These are phyloP conservation scores for Trichacis sp. DNA, from an alignment of 2,888 invertebrate species.

Conservation along the genomic window DNA sequence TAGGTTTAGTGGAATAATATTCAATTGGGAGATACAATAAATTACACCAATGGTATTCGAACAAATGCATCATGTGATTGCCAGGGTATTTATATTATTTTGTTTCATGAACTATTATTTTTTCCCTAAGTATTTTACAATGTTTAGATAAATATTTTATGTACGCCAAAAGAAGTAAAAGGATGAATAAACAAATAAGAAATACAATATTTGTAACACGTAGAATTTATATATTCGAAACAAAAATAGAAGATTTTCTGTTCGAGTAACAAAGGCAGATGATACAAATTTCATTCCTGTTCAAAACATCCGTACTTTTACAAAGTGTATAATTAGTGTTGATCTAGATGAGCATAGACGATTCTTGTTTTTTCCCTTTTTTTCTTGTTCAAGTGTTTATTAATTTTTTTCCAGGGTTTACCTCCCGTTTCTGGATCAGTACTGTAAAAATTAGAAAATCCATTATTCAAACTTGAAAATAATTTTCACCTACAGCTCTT, in stretches of 20 bases:
- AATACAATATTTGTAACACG: not conserved
- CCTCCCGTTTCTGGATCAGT: constrained; percentile 44
- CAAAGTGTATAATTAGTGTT: constrained; percentile 73
- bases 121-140: not conserved
- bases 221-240: too few species aligned
- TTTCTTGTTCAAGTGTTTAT: constrained; percentile 88
- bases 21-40: too few species aligned
- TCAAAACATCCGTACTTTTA: not conserved
- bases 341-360: constrained; percentile 86
- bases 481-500: too few species aligned
- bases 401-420: constrained; percentile 84
- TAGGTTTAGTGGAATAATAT: too few species aligned
- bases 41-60: too few species aligned
- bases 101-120: too few species aligned
- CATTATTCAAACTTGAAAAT: too few species aligned
- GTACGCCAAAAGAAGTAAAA: not conserved
- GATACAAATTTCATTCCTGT: not conserved
- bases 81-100: too few species aligned
- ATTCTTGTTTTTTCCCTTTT: constrained; percentile 92
- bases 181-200: not conserved
- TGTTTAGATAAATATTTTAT: not conserved
- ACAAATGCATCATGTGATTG: too few species aligned
- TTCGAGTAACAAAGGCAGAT: not conserved
- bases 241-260: not conserved
- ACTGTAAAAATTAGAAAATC: constrained; percentile 38